Evolutionary conservation across 2,888 invertebrate species (phyloP).

Genomic region (Autographa gamma): DNA sequence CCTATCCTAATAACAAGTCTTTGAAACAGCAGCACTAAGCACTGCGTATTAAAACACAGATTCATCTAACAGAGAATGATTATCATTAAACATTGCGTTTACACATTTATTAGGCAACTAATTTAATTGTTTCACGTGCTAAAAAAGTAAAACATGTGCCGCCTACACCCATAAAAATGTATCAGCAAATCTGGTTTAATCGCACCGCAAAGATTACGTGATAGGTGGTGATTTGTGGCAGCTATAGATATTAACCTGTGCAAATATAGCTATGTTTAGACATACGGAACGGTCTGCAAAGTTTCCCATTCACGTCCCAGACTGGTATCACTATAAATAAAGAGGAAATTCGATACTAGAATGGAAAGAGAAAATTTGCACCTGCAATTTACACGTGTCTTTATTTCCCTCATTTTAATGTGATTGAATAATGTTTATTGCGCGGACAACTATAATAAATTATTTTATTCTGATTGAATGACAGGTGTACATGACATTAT

Average conservation of each 20-base stretch:
- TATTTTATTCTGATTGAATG: not conserved
- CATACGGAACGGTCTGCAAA: not conserved
- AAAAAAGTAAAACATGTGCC: slow-evolving; percentile 61
- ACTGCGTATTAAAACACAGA: slow-evolving; percentile 44
- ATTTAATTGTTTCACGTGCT: slow-evolving; percentile 62
- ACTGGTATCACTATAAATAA: not conserved
- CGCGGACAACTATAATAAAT: not conserved
- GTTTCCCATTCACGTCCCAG: not conserved
- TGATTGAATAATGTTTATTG: not conserved
- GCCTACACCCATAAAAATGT: slow-evolving; percentile 40
- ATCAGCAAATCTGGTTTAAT: slow-evolving; percentile 51
- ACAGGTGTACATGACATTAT: not conserved
- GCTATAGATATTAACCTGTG: slow-evolving; percentile 5
- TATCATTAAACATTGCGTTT: slow-evolving; percentile 37
- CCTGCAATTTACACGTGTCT: not conserved
- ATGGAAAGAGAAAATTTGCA: not conserved
- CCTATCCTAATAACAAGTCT: slow-evolving; percentile 44
- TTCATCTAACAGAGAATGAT: slow-evolving; percentile 35
- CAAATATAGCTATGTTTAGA: slow-evolving; percentile 6
- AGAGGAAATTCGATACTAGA: not conserved
- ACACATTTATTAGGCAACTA: slow-evolving; percentile 48
- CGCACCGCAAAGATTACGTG: slow-evolving; percentile 45
- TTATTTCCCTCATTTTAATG: not conserved
- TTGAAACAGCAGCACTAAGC: slow-evolving; percentile 40
- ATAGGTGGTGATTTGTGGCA: slow-evolving; percentile 30